Base-by-base conservation (phyloP, 2,888 invertebrate genomes). In the Dyspetes luteomarginatus region DNA sequence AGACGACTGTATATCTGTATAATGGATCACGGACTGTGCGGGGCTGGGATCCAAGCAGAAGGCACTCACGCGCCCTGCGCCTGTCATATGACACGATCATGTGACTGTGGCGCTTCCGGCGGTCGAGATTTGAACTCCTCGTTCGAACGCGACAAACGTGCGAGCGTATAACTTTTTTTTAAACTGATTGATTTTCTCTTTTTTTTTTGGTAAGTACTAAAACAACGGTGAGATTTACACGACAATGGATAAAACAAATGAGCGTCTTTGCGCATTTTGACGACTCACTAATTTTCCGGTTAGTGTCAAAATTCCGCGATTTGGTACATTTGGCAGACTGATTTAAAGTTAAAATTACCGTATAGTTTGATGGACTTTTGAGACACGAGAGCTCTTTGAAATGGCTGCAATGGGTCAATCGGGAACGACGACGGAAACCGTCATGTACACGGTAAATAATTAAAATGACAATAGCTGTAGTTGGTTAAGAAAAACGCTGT, bases 81-180 rank as follows among this genome's bases (percentile, higher is more conserved):
- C 78, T 79, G 88, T 88, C 87, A 87, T 88, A 86, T 87, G 89
- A 88, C 85, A 84, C 72, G 62, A 28, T 83, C 82, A 83, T 82
- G 83, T 79, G 84, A 83, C 45, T 4, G 19, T 4, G 55, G 19
- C 67, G 65, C 76, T 72, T 60, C 58, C 48, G 64, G 45, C 60
- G 64, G 45, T 68, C 58, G 50, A 24, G 68, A 28, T 56, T 28
- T 17, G 15, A 78, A 77, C 58, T n/a, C 62, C 28, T 48, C 45
- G 62, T 26, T 15, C 48, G 30, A 36, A 45, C 22, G 48, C 56
- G n/a, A 50, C 45, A 22, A 30, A n/a, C n/a, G n/a, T n/a, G n/a
- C n/a, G n/a, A n/a, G n/a, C n/a, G n/a, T n/a, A n/a, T n/a, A n/a
- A n/a, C n/a, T 43, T 30, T 4, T 22, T 19, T 22, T 24, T 1